Evolutionary conservation across 2,888 invertebrate genomes (phyloP).

Genomic region (Schizaphis graminum): DNA sequence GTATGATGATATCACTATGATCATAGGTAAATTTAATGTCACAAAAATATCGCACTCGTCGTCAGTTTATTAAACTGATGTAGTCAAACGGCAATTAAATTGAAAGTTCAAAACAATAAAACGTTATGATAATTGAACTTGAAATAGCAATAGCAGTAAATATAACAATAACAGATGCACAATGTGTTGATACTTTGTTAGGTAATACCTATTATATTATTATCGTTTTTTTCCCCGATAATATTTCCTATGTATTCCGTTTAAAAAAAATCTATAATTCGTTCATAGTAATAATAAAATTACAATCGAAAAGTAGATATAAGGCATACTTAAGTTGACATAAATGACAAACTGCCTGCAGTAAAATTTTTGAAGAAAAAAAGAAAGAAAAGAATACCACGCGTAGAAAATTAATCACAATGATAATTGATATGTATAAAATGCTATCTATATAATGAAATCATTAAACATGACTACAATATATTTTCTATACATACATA

Average conservation of each 20-base stretch:
- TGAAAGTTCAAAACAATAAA: not conserved
- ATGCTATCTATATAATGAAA: not conserved
- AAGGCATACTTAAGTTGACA: not conserved
- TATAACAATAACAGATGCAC: not conserved
- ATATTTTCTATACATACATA: not conserved
- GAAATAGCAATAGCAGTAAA: not conserved
- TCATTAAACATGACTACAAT: not conserved
- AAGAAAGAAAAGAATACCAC: not conserved
- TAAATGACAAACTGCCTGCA: not conserved
- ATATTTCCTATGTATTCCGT: not conserved
- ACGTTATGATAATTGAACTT: not conserved
- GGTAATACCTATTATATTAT: not conserved
- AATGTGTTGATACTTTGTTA: not conserved
- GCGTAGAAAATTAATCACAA: slow-evolving; percentile 3
- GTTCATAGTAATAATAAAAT: not conserved
- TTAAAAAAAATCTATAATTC: not conserved
- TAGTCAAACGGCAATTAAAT: not conserved
- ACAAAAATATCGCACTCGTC: not conserved
- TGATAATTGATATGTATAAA: not conserved
- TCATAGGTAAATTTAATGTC: not conserved
- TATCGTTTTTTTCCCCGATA: not conserved
- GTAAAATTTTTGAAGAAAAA: not conserved
- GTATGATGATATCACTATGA: not conserved
- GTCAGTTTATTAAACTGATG: not conserved
- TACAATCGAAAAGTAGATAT: not conserved